Evolutionary conservation across 1,140 invertebrate species (phyloP).

Genomic region (Hycleus cichorii): DNA sequence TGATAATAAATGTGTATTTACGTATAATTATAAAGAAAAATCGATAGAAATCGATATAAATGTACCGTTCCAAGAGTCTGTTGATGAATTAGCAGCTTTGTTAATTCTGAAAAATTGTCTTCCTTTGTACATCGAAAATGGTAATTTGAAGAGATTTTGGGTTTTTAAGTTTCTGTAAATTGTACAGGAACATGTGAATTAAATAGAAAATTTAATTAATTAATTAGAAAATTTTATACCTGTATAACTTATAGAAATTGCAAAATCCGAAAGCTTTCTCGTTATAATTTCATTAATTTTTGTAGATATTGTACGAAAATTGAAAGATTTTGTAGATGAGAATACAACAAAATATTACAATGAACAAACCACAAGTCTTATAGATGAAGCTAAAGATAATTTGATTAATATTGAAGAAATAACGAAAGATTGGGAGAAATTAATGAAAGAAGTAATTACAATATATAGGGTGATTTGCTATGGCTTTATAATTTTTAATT

Average conservation of each 20-base stretch:
- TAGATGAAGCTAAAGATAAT: conserved; percentile 46
- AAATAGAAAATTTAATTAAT: no score
- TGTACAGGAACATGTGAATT: no score
- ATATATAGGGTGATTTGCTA: no score
- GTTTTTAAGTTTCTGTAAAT: no score
- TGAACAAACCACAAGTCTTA: conserved; percentile 42
- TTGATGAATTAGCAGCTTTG: conserved; percentile 41
- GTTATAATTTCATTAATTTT: not conserved
- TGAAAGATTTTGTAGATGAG: conserved; percentile 19
- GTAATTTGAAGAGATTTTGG: conserved; percentile 26
- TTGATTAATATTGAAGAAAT: conserved; percentile 58
- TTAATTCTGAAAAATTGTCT: conserved; percentile 42
- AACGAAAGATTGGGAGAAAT: conserved; percentile 60
- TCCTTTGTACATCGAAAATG: conserved; percentile 41
- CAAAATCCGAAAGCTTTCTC: not conserved
- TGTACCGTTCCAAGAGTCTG: conserved; percentile 38
- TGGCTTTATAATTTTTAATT: no score
- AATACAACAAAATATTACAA: conserved; percentile 47
- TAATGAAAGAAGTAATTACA: conserved; percentile 50
- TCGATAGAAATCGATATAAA: conserved; percentile 14
- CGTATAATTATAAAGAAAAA: conserved; percentile 12
- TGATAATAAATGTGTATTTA: no score
- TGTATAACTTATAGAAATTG: no score
- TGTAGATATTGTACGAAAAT: not conserved
- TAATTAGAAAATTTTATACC: no score